Conservation (phyloP, 2,113 vertebrate species). For the Hucho hucho region DNA sequence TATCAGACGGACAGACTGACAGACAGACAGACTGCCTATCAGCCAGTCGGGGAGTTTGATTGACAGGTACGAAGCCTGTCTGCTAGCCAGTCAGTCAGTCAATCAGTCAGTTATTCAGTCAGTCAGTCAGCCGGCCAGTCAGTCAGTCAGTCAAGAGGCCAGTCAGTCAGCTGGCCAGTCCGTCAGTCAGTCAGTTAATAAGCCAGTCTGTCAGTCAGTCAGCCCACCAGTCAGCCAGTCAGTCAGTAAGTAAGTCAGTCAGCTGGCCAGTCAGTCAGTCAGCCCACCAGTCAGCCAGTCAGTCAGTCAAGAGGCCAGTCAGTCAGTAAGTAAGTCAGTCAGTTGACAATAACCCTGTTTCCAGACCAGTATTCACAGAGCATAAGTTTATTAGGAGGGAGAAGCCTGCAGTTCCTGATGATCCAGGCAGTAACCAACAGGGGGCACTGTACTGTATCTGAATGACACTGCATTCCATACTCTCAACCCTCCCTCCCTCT, state of each 20-base stretch:
- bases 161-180: conserved; percentile 33
- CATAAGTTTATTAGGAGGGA: no score
- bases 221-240: conserved; percentile 2
- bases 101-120: neutral
- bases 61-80: neutral
- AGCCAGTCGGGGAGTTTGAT: neutral
- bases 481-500: no score
- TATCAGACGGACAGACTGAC: no score
- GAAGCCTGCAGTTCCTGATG: no score
- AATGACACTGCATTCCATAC: no score
- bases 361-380: no score
- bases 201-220: conserved; percentile 17
- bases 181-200: conserved; percentile 37
- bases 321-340: neutral
- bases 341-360: neutral
- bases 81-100: neutral
- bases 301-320: conserved; percentile 23
- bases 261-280: neutral
- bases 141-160: neutral
- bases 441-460: no score
- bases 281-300: neutral
- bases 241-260: conserved; percentile 11
- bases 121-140: neutral
- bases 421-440: no score
- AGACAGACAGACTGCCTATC: no score